These are phyloP conservation scores for Lota lota DNA, from an alignment of 2,113 vertebrate species.

Conservation along the genomic window DNA sequence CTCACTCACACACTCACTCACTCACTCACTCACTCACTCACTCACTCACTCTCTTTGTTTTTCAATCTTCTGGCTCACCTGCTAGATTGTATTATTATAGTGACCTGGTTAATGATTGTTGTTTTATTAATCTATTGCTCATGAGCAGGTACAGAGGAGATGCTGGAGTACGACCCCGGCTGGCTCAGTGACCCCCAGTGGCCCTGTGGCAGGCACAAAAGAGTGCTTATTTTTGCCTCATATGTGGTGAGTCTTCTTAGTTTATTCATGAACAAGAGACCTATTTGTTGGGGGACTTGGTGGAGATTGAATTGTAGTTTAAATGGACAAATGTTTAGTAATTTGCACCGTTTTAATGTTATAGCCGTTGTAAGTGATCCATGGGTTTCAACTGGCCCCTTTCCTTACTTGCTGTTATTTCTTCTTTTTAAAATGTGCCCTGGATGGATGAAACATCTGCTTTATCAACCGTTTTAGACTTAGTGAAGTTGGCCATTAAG, in stretches of 20 bases:
- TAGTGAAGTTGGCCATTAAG: no score
- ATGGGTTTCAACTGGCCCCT: no score
- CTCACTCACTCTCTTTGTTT: not conserved
- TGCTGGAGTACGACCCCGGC: slow-evolving; percentile 88
- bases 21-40: not conserved
- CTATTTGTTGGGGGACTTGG: not conserved
- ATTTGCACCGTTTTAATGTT: not conserved
- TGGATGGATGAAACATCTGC: no score
- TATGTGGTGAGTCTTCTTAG: slow-evolving; percentile 84
- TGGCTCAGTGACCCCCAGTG: slow-evolving; percentile 94
- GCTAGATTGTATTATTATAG: not conserved
- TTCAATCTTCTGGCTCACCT: not conserved
- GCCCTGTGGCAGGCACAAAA: slow-evolving; percentile 96
- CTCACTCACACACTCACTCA: not conserved
- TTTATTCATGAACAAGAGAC: not conserved
- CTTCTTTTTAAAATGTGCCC: no score
- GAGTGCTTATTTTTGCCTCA: slow-evolving; percentile 95
- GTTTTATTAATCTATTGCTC: not conserved
- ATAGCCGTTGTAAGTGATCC: no score
- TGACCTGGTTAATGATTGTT: not conserved
- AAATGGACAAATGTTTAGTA: not conserved
- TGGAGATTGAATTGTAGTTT: not conserved
- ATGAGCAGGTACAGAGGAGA: slow-evolving; percentile 76
- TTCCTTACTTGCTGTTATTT: no score
- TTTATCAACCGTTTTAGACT: no score